Base-by-base conservation (phyloP, 2,888 invertebrate species). In the Iselma pallidipennis region DNA sequence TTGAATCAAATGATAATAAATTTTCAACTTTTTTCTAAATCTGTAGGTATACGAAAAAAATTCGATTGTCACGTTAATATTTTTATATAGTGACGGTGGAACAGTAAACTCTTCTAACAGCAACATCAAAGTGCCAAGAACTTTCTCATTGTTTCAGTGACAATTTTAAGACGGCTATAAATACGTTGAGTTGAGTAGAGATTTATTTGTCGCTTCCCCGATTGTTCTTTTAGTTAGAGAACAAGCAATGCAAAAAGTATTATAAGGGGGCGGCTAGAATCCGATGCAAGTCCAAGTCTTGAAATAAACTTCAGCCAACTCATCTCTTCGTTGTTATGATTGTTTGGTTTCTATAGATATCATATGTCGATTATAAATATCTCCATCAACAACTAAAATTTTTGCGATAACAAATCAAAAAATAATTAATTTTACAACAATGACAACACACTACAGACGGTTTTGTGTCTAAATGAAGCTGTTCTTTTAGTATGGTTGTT, bases 111-210 rank as follows among this genome's bases (percentile, higher is more conserved):
- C n/a, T 16, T 51, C 51, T 21, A 19, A 42, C 9, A 51, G 29
- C 42, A 51, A 21, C 51, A 51, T 29, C 31, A 51, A 51, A 51
- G 29, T 51, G 51, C 51, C 51, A 51, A 51, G 51, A 51, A 51
- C 51, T 51, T 51, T 51, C n/a, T n/a, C 51, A 51, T 51, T 51
- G 51, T 51, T 31, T 51, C 51, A 25, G 51, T 51, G 51, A 51
- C 51, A 51, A 51, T 42, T 51, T 51, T 51, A 51, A 51, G 51
- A 51, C 29, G 19, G 28, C 51, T 51, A 51, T 51, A 51, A 51
- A 51, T 51, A 51, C 19, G 10, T 50, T 16, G 50, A 12, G 26
- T 50, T n/a, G n/a, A n/a, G n/a, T n/a, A n/a, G n/a, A 50, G 29
- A 50, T 50, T 50, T 50, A 50, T 50, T 50, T 50, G 28, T 50